These are phyloP conservation scores for Apeira syringaria DNA, from an alignment of 2,888 invertebrate species.

Conservation along the genomic window DNA sequence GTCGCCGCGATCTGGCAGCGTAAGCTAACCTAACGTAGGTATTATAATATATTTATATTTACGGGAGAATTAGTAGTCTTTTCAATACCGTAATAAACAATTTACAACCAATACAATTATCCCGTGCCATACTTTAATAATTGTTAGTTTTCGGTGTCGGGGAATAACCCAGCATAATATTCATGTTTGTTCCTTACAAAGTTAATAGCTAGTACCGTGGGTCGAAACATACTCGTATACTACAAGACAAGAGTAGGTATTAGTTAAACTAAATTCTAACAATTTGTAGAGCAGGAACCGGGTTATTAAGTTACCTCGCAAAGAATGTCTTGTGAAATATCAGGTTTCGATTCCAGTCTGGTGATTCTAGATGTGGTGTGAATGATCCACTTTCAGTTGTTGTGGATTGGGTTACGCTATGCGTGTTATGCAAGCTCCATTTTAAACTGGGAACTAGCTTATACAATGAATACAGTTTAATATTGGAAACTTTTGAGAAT, in stretches of 20 bases:
- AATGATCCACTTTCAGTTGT: slow-evolving; percentile 11
- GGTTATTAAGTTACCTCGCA: slow-evolving; percentile 9
- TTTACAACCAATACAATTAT: no score
- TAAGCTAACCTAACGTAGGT: no score
- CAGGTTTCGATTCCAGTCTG: slow-evolving; percentile 21
- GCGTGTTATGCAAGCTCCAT: background rate
- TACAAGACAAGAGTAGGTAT: background rate
- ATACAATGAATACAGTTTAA: no score
- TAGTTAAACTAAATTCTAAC: slow-evolving; percentile 1
- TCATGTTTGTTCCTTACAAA: background rate
- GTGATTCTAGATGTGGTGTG: slow-evolving; percentile 6
- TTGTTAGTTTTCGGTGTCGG: background rate
- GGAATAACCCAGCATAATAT: background rate
- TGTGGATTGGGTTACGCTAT: slow-evolving; percentile 11
- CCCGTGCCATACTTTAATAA: no score
- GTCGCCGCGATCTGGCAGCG: no score
- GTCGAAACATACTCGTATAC: no score
- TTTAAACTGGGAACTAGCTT: background rate
- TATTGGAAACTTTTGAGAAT: no score
- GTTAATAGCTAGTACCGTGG: no score
- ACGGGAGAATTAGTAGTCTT: no score
- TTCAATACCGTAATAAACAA: no score
- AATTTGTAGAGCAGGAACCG: slow-evolving; percentile 13
- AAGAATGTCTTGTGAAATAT: slow-evolving; percentile 13
- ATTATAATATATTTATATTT: no score